A percentile compares a stretch with the other conserved stretches of the same genome.
phyloP scores from a whole-genome alignment of 2,888 invertebrate genomes.

The Hirtodrosophila alboralis region DNA sequence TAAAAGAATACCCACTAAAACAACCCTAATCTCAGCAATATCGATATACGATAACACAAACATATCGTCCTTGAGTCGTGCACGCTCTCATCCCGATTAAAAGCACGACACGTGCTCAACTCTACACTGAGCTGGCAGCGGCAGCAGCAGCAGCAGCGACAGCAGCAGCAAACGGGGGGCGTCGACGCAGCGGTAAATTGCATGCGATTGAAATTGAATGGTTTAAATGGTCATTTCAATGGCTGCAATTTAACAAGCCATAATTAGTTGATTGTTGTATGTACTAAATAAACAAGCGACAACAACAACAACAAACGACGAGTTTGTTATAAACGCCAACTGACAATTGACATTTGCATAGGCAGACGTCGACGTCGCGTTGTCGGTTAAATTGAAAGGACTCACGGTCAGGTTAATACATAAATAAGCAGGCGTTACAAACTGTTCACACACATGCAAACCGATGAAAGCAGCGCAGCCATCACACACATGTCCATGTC shows the following conservation, averaged over 20 bases:
- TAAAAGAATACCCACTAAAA: too few species aligned
- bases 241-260: constrained; percentile 80
- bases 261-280: constrained; percentile 79
- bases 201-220: constrained; percentile 79
- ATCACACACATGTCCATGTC: constrained; percentile 69
- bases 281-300: constrained; percentile 69
- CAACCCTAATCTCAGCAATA: too few species aligned
- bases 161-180: not conserved
- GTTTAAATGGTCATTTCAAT: constrained; percentile 81
- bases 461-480: constrained; percentile 38
- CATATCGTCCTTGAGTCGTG: too few species aligned
- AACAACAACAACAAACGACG: constrained; percentile 43
- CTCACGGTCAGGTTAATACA: constrained; percentile 53
- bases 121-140: too few species aligned
- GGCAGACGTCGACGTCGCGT: constrained; percentile 47
- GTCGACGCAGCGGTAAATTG: constrained; percentile 25
- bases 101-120: too few species aligned
- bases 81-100: too few species aligned
- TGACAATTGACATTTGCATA: constrained; percentile 80
- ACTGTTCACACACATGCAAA: constrained; percentile 44
- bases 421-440: constrained; percentile 78
- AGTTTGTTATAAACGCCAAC: constrained; percentile 65
- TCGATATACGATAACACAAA: too few species aligned
- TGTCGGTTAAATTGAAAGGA: constrained; percentile 75
- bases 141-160: too few species aligned